These are phyloP conservation scores for Parasteatoda tepidariorum DNA, from an alignment of 1,140 invertebrate species.

Conservation along the genomic window DNA sequence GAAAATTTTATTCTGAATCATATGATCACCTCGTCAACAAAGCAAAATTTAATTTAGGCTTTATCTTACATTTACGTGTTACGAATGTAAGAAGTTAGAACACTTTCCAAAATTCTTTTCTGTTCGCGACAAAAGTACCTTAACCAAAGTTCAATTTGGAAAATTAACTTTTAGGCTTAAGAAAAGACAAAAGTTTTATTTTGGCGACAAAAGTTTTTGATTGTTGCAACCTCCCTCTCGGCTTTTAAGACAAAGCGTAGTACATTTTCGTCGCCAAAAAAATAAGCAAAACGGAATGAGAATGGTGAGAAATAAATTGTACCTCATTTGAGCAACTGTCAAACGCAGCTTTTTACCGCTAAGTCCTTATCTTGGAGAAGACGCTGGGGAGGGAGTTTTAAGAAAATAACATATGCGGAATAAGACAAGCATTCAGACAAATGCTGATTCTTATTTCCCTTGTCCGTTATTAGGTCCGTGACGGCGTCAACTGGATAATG, in stretches of 20 bases:
- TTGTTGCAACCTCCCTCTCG: conserved; percentile 39
- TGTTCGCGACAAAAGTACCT: not conserved
- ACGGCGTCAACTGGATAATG: conserved; percentile 18
- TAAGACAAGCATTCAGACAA: conserved; percentile 50
- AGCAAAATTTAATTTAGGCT: too few species aligned
- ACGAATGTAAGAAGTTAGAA: too few species aligned
- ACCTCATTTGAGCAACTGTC: conserved; percentile 60
- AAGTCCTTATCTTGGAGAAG: conserved; percentile 48
- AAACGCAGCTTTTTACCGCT: conserved; percentile 60
- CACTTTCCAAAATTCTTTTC: too few species aligned
- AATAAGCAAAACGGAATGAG: conserved; percentile 4
- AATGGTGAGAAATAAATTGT: conserved; percentile 55
- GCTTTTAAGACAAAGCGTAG: too few species aligned
- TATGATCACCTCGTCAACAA: too few species aligned
- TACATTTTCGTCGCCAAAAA: too few species aligned
- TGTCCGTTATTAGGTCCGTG: conserved; percentile 57
- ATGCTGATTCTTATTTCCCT: conserved; percentile 57
- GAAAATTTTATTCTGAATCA: too few species aligned
- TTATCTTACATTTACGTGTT: too few species aligned
- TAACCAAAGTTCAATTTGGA: too few species aligned
- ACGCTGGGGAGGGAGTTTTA: not conserved
- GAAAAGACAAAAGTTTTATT: not conserved
- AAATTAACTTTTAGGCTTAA: too few species aligned
- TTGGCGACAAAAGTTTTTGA: conserved; percentile 41
- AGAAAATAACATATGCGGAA: conserved; percentile 46